Percentiles rank a stretch among this genome's conserved stretches.
phyloP scores from a whole-genome alignment of 2,113 vertebrate genomes.

The Numenius arquata region DNA sequence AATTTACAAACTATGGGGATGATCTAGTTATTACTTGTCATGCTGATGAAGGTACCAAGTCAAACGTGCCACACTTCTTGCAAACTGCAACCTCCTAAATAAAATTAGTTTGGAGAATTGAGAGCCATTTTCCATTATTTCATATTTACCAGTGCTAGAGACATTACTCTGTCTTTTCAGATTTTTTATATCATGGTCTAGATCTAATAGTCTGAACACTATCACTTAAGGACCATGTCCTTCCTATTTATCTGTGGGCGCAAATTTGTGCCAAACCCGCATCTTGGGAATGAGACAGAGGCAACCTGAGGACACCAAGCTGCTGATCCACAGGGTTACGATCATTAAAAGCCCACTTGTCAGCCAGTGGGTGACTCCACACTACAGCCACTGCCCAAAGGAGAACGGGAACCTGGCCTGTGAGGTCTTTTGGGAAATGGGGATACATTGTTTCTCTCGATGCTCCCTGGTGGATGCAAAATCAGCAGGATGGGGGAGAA shows the following conservation, averaged over 20 bases:
- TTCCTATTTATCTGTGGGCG: background rate
- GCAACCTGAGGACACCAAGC: background rate
- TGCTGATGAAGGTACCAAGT: background rate
- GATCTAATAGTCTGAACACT: background rate
- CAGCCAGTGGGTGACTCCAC: rapidly evolving
- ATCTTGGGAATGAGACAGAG: background rate
- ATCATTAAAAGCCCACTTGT: background rate
- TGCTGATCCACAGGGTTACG: background rate
- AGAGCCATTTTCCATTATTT: background rate
- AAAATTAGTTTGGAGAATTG: background rate
- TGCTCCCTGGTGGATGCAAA: background rate
- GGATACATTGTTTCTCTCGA: background rate
- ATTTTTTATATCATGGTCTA: background rate
- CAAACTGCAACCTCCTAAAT: background rate
- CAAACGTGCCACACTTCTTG: background rate
- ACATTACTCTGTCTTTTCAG: background rate
- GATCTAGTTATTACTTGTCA: background rate
- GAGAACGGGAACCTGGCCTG: rapidly evolving
- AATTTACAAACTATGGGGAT: background rate
- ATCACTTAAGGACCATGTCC: background rate
- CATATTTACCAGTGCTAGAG: background rate
- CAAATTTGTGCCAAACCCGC: background rate
- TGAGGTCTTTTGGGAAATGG: background rate
- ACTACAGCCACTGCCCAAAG: background rate
- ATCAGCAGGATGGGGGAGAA: background rate